Evolutionary conservation across 2,113 vertebrate species (phyloP).

Genomic region (Sinocyclocheilus grahami): DNA sequence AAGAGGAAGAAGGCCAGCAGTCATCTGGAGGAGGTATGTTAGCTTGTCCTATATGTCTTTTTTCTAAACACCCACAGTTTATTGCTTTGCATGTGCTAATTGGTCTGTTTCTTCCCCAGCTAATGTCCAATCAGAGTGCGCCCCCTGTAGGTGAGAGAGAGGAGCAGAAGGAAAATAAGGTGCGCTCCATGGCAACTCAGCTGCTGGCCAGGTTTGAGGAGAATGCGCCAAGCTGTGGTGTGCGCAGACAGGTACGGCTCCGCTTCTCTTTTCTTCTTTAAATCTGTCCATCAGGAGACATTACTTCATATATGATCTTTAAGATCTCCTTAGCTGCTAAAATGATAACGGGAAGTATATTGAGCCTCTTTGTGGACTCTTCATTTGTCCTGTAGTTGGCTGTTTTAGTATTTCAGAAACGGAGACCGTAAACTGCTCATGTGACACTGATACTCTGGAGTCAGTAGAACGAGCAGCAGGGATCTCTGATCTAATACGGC

Average conservation of each 20-base stretch:
- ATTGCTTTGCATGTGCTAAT: background rate
- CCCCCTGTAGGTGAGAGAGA: slow-evolving; percentile 73
- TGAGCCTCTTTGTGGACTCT: background rate
- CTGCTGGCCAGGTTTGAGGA: slow-evolving; percentile 95
- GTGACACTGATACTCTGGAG: background rate
- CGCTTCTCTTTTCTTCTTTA: background rate
- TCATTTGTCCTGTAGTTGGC: background rate
- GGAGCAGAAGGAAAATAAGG: slow-evolving; percentile 86
- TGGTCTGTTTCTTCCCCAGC: slow-evolving; percentile 54
- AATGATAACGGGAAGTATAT: background rate
- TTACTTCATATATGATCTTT: background rate
- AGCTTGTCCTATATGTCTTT: background rate
- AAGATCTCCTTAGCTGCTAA: background rate
- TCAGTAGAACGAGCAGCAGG: background rate
- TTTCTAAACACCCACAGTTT: background rate
- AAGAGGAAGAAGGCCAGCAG: slow-evolving; percentile 80
- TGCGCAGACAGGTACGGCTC: slow-evolving; percentile 77
- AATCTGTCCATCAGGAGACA: background rate
- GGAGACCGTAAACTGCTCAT: background rate
- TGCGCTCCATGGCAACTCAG: slow-evolving; percentile 93
- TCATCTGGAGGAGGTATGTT: slow-evolving; percentile 84
- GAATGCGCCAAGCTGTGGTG: slow-evolving; percentile 72
- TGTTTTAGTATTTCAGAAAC: background rate
- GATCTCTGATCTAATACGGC: slow-evolving; percentile 26
- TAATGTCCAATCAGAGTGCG: slow-evolving; percentile 75